Percentiles rank a stretch among this genome's conserved stretches.
These are phyloP conservation scores for Hirtodrosophila histrioides DNA, from an alignment of 2,888 invertebrate genomes.

Conservation along the genomic window DNA sequence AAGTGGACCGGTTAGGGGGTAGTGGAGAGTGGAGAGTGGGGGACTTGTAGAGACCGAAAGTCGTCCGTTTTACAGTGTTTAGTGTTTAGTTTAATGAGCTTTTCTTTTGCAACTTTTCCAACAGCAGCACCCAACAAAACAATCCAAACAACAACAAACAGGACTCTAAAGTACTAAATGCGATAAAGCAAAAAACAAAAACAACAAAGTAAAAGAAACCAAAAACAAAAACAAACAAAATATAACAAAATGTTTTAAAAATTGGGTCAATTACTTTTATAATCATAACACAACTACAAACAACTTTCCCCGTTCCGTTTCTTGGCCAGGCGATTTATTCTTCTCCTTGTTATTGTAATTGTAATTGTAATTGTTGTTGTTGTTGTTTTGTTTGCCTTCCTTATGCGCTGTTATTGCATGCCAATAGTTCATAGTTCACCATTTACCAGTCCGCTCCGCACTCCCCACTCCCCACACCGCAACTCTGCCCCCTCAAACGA, in stretches of 20 bases:
- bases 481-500: conserved; percentile 14
- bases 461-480: conserved; percentile 22
- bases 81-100: conserved; percentile 73
- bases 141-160: not conserved
- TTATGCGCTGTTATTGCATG: conserved; percentile 61
- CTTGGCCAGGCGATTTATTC: conserved; percentile 8
- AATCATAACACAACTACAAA: conserved; percentile 60
- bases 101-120: conserved; percentile 52
- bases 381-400: conserved; percentile 19
- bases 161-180: too few species aligned
- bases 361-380: conserved; percentile 21
- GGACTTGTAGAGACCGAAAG: conserved; percentile 9
- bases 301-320: conserved; percentile 40
- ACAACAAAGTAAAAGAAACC: conserved; percentile 10
- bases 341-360: conserved; percentile 21
- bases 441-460: conserved; percentile 42
- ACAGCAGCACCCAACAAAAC: too few species aligned
- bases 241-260: conserved; percentile 42
- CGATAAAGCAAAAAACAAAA: too few species aligned
- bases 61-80: conserved; percentile 39
- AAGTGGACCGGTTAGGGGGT: too few species aligned
- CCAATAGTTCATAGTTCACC: conserved; percentile 65
- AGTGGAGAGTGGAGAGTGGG: not conserved
- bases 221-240: conserved; percentile 8
- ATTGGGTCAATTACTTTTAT: conserved; percentile 72